Conservation (phyloP, 2,888 invertebrate species). For the Archips xylosteana region DNA sequence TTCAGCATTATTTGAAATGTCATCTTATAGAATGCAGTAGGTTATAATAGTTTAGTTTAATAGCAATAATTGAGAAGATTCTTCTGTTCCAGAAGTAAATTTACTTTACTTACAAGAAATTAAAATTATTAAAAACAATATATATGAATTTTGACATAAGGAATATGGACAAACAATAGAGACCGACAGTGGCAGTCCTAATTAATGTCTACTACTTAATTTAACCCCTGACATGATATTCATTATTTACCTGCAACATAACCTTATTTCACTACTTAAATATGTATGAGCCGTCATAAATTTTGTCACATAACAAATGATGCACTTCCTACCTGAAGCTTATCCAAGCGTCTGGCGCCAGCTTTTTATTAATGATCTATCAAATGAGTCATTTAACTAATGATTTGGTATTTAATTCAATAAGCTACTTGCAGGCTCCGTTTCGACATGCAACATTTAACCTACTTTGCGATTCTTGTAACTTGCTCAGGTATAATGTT, state of each 20-base stretch:
- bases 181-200: not conserved
- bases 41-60: too few species aligned
- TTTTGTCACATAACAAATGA: constrained; percentile 48
- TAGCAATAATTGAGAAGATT: too few species aligned
- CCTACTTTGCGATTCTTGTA: constrained; percentile 23
- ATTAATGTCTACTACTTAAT: constrained; percentile 14
- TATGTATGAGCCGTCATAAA: constrained; percentile 51
- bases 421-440: constrained; percentile 4
- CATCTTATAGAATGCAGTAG: too few species aligned
- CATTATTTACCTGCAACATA: constrained; percentile 39
- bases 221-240: constrained; percentile 26
- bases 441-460: constrained; percentile 26
- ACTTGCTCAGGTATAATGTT: not conserved
- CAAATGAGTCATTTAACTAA: constrained; percentile 31
- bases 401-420: constrained; percentile 31
- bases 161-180: too few species aligned
- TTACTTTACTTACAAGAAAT: too few species aligned
- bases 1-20: too few species aligned
- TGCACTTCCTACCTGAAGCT: constrained; percentile 50
- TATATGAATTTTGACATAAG: too few species aligned
- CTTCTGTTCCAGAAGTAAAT: too few species aligned
- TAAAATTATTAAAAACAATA: too few species aligned
- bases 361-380: constrained; percentile 27
- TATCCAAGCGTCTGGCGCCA: constrained; percentile 49
- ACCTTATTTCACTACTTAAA: constrained; percentile 48